These are phyloP conservation scores for Drosophila longiperda DNA, from an alignment of 2,888 invertebrate genomes.

Conservation along the genomic window DNA sequence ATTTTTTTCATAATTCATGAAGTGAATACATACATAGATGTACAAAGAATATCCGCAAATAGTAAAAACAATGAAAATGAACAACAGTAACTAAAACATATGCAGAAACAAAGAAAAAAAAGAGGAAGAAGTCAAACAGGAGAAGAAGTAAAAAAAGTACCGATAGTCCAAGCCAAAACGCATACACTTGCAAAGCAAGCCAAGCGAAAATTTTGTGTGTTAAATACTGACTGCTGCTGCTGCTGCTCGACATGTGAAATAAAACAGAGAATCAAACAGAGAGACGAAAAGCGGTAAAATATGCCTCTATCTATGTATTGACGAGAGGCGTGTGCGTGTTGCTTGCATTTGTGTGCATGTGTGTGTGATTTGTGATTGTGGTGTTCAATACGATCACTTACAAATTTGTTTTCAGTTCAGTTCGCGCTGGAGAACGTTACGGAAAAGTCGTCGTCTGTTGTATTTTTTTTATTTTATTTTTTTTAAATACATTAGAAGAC, in stretches of 20 bases:
- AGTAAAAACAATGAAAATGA: not conserved
- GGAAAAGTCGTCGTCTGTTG: constrained; percentile 71
- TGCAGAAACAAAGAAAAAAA: not conserved
- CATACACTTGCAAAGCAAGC: constrained; percentile 34
- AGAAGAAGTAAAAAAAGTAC: no score
- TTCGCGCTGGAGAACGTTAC: constrained; percentile 75
- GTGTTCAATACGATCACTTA: constrained; percentile 74
- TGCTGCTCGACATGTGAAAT: constrained; percentile 35
- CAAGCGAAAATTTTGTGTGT: constrained; percentile 18
- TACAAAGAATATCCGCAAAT: not conserved
- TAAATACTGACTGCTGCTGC: not conserved
- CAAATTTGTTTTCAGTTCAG: constrained; percentile 74
- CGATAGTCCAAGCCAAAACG: constrained; percentile 61
- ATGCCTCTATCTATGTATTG: not conserved
- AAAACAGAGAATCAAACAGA: constrained; percentile 6
- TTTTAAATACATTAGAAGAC: constrained; percentile 23
- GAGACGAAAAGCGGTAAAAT: constrained; percentile 3
- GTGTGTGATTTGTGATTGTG: constrained; percentile 31
- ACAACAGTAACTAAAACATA: constrained; percentile 7
- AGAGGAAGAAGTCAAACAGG: not conserved
- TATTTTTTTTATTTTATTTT: constrained; percentile 30
- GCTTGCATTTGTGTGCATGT: not conserved
- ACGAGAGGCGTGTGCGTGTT: not conserved
- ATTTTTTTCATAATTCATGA: constrained; percentile 14
- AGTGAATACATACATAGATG: constrained; percentile 4